Percentiles rank a stretch among this genome's conserved stretches.
phyloP scores from a whole-genome alignment of 2,113 vertebrate genomes.

The Buteo buteo region DNA sequence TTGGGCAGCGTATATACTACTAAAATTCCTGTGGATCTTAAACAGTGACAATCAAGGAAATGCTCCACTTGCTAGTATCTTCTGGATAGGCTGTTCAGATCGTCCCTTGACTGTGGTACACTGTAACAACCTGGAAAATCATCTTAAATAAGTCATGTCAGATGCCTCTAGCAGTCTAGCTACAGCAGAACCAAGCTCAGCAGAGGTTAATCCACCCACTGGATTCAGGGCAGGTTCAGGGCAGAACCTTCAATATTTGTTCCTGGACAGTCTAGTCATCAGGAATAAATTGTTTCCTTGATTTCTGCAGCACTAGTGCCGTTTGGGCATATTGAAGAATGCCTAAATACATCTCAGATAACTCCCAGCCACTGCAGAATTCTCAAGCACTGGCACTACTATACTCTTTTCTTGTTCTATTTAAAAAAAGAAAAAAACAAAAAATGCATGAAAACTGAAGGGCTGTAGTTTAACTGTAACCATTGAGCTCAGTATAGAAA shows the following conservation, averaged over 20 bases:
- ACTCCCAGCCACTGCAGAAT: background rate
- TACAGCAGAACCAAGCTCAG: background rate
- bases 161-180: background rate
- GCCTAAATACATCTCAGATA: background rate
- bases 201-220: background rate
- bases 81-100: background rate
- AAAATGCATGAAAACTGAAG: background rate
- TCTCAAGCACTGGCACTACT: background rate
- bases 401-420: background rate
- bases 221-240: background rate
- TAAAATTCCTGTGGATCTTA: background rate
- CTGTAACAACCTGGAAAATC: background rate
- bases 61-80: background rate
- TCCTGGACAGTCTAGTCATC: background rate
- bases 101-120: background rate
- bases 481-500: background rate
- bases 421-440: background rate
- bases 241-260: background rate
- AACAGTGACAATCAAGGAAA: background rate
- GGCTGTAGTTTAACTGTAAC: background rate
- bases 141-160: background rate
- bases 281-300: background rate
- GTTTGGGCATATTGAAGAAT: background rate
- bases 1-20: background rate
- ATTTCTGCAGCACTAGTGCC: background rate